phyloP scores from a whole-genome alignment of 1,140 invertebrate genomes.

The Diuraphis noxia region DNA sequence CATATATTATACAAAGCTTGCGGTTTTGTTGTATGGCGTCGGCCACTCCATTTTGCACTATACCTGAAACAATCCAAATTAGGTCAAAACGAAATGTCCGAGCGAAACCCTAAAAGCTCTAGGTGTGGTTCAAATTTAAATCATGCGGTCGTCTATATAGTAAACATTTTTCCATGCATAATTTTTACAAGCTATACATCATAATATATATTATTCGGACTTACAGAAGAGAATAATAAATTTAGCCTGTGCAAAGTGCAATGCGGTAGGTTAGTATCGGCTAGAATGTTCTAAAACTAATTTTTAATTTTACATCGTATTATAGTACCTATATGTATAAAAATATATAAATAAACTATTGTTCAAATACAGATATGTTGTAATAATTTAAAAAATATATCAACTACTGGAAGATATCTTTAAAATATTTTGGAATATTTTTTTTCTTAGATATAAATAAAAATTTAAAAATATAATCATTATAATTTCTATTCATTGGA shows the following conservation, averaged over 20 bases:
- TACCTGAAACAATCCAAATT: background rate
- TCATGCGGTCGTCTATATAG: background rate
- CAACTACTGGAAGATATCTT: background rate
- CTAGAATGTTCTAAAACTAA: background rate
- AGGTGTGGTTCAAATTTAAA: constrained; percentile 36
- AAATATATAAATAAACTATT: background rate
- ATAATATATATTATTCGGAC: background rate
- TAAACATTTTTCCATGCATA: background rate
- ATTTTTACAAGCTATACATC: background rate
- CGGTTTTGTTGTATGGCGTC: background rate
- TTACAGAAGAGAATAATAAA: background rate
- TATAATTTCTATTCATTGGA: background rate
- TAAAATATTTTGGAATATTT: background rate
- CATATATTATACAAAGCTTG: background rate
- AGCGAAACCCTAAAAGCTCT: constrained; percentile 15
- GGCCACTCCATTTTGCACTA: background rate
- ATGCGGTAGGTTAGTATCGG: background rate
- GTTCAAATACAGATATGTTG: background rate
- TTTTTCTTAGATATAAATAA: background rate
- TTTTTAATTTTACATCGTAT: background rate
- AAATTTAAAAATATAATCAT: background rate
- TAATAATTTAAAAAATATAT: background rate
- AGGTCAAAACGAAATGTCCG: constrained; percentile 3
- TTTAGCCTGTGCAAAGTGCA: background rate
- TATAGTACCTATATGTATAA: background rate